Conservation (phyloP, 2,888 invertebrate species). For the Muscina levida region DNA sequence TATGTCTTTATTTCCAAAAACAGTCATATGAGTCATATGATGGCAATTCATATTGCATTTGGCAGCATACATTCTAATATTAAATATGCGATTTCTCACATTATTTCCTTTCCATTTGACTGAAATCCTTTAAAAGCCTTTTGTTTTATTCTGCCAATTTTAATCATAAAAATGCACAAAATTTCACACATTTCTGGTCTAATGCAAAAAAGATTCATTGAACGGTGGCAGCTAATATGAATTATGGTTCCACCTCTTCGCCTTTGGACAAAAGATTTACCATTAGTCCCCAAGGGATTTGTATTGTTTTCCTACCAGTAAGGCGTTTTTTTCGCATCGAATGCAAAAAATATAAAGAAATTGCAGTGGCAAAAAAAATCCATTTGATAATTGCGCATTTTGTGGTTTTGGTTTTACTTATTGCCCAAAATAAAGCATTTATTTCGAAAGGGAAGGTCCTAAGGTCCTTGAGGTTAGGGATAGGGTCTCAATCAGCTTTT, state of each 20-base stretch:
- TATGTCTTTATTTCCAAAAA: too few species aligned
- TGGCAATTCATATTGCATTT: too few species aligned
- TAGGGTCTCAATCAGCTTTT: too few species aligned
- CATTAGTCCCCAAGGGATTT: constrained; percentile 48
- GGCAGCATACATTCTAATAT: too few species aligned
- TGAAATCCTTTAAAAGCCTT: constrained; percentile 16
- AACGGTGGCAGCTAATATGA: constrained; percentile 61
- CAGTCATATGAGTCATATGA: too few species aligned
- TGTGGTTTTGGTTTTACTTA: neutral
- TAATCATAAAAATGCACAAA: constrained; percentile 28
- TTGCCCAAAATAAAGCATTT: too few species aligned
- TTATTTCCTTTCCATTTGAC: too few species aligned
- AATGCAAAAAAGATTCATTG: constrained; percentile 51
- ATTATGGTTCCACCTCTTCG: constrained; percentile 38
- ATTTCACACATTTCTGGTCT: constrained; percentile 42
- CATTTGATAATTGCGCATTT: constrained; percentile 43
- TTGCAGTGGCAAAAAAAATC: constrained; percentile 8
- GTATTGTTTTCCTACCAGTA: constrained; percentile 39
- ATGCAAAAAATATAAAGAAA: neutral
- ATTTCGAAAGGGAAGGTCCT: too few species aligned
- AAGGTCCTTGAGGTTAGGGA: too few species aligned
- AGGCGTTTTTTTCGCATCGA: neutral
- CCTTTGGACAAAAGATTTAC: constrained; percentile 1
- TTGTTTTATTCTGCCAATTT: neutral
- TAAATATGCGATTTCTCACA: too few species aligned